Evolutionary conservation across 2,888 invertebrate species (phyloP).

Genomic region (Polietes domitor): DNA sequence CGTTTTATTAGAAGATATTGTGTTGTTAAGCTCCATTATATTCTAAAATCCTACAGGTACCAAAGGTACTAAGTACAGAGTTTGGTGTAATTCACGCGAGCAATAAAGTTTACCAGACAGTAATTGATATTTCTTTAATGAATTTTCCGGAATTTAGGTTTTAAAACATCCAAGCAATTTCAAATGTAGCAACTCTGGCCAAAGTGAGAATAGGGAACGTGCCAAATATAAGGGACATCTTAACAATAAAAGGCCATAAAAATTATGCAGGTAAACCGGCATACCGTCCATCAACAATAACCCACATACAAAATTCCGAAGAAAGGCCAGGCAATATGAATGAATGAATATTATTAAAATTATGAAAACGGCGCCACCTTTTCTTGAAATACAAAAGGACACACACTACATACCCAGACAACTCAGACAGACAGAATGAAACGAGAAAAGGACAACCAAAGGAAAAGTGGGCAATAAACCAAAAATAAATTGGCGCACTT

Average conservation of each 20-base stretch:
- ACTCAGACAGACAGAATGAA: not conserved
- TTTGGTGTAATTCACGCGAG: too few species aligned
- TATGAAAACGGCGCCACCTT: slow-evolving; percentile 36
- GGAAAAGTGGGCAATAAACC: slow-evolving; percentile 14
- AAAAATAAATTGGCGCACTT: slow-evolving; percentile 7
- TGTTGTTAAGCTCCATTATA: too few species aligned
- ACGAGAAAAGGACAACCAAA: slow-evolving; percentile 3
- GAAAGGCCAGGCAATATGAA: slow-evolving; percentile 3
- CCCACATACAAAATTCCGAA: not conserved
- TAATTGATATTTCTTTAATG: too few species aligned
- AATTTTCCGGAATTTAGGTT: too few species aligned
- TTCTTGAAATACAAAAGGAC: slow-evolving; percentile 4
- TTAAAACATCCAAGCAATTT: not conserved
- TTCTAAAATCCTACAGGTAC: too few species aligned
- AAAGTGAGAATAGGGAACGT: not conserved
- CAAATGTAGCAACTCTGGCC: not conserved
- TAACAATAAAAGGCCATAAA: not conserved
- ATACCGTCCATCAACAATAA: not conserved
- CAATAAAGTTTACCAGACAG: too few species aligned
- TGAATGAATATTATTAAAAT: slow-evolving; percentile 1
- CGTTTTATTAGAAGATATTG: too few species aligned
- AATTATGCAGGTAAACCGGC: slow-evolving; percentile 24
- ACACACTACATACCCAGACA: not conserved
- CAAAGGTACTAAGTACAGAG: too few species aligned
- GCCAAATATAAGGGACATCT: slow-evolving; percentile 8